phyloP scores from a whole-genome alignment of 2,113 vertebrate genomes.

The Agelaius phoeniceus region DNA sequence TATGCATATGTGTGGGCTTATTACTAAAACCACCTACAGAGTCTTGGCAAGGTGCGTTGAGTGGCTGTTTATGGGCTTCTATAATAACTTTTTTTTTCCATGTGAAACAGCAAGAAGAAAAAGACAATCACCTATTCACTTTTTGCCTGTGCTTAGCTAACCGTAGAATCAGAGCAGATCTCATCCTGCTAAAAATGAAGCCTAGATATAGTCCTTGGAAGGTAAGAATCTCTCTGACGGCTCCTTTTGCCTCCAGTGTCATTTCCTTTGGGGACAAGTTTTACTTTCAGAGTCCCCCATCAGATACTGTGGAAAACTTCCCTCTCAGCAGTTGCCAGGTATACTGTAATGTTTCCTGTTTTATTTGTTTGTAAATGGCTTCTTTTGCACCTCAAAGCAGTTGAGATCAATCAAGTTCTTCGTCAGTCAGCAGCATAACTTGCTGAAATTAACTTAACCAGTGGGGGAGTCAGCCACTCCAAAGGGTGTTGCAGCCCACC shows the following conservation, averaged over 20 bases:
- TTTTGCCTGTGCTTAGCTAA: not conserved
- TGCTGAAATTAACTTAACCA: not conserved
- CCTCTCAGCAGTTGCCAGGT: not conserved
- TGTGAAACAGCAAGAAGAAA: not conserved
- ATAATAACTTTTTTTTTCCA: not conserved
- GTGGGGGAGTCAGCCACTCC: not conserved
- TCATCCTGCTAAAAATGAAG: not conserved
- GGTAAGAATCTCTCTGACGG: not conserved
- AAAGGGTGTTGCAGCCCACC: not conserved
- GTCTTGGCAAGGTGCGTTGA: not conserved
- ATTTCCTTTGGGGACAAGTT: not conserved
- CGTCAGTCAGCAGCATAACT: not conserved
- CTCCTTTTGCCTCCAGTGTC: not conserved
- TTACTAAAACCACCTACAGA: not conserved
- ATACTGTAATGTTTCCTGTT: not conserved
- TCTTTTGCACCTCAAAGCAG: not conserved
- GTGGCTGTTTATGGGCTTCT: not conserved
- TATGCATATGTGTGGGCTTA: not conserved
- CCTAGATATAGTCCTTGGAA: not conserved
- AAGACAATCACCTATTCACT: not conserved
- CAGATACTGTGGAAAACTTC: not conserved
- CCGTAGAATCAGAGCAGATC: not conserved
- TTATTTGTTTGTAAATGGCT: not conserved
- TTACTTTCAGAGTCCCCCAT: not conserved
- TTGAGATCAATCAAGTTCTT: not conserved